phyloP scores from a whole-genome alignment of 2,113 vertebrate species.

The Vicugna pacos region DNA sequence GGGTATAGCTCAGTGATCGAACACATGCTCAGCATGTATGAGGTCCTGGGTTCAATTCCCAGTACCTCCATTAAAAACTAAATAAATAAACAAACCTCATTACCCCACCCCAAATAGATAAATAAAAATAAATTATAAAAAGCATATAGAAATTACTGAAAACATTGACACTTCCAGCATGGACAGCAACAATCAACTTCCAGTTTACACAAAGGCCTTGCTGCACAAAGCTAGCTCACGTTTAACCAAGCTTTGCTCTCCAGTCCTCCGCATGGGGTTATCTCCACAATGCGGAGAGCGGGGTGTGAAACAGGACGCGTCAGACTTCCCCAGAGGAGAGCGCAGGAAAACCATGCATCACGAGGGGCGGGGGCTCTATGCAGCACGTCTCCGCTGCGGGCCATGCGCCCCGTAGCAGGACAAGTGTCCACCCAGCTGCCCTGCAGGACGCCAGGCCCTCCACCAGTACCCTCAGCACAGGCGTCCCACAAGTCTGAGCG shows the following conservation, averaged over 20 bases:
- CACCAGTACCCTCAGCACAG: neutral
- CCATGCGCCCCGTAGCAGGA: accelerated
- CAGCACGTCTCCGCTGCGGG: neutral
- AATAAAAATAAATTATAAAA: neutral
- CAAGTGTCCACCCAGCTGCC: accelerated
- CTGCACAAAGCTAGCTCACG: accelerated
- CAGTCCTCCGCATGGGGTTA: accelerated
- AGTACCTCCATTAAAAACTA: too few relatives aligned
- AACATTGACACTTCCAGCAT: neutral
- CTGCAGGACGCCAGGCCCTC: neutral
- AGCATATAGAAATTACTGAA: accelerated
- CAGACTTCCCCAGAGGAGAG: neutral
- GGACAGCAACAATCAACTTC: neutral
- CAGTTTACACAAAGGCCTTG: neutral
- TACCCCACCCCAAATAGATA: too few relatives aligned
- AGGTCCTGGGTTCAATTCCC: too few relatives aligned
- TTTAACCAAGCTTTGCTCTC: neutral
- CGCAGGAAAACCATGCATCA: accelerated
- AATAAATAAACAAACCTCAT: too few relatives aligned
- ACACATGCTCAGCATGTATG: too few relatives aligned
- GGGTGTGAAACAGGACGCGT: accelerated
- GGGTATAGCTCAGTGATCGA: too few relatives aligned
- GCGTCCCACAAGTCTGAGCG: neutral
- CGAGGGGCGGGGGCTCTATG: neutral
- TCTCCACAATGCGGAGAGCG: neutral